Percentiles rank a stretch among this genome's conserved stretches.
These are phyloP conservation scores for Trididemnum nubilum DNA, from an alignment of 23 tunicate species.

Conservation along the genomic window DNA sequence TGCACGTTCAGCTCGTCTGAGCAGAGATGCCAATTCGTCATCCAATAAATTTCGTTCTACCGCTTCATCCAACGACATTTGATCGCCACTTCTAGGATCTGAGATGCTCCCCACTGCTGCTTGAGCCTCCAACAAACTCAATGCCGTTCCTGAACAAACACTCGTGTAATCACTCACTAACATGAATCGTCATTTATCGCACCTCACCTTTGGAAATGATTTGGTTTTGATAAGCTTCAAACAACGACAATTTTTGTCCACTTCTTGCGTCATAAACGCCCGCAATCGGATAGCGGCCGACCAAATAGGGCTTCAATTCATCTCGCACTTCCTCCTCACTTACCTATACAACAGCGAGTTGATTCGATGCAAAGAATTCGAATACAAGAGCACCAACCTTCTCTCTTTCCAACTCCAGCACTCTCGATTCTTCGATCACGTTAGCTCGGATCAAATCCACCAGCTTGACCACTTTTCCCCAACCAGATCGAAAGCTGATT, in stretches of 20 bases:
- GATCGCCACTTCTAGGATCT: slow-evolving; percentile 61
- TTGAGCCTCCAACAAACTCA: slow-evolving; percentile 89
- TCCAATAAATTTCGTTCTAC: slow-evolving; percentile 57
- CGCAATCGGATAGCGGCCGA: slow-evolving; percentile 85
- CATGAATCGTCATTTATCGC: too few relatives aligned
- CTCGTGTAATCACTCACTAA: too few relatives aligned
- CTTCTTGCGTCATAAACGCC: slow-evolving; percentile 57
- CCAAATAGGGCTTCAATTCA: slow-evolving; percentile 54
- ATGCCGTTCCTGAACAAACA: slow-evolving; percentile 92
- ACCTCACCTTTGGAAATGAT: slow-evolving; percentile 78
- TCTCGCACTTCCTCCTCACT: slow-evolving; percentile 57
- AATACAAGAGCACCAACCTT: slow-evolving; percentile 7
- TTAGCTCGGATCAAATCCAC: slow-evolving; percentile 40
- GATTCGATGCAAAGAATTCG: too few relatives aligned
- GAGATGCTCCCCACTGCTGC: slow-evolving; percentile 78
- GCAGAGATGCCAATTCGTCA: slow-evolving; percentile 57
- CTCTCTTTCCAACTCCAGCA: slow-evolving; percentile 19
- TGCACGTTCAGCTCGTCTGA: slow-evolving; percentile 79
- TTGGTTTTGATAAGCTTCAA: slow-evolving; percentile 46
- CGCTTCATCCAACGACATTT: slow-evolving; percentile 85
- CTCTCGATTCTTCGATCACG: slow-evolving; percentile 35
- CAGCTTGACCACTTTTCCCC: slow-evolving; percentile 54
- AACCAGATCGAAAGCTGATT: slow-evolving; percentile 44
- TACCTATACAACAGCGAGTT: neutral
- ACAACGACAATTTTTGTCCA: slow-evolving; percentile 67